A percentile compares a stretch with the other conserved stretches of the same genome.
Conservation (phyloP, 2,888 invertebrate species). For the Agriopis leucophaearia region DNA sequence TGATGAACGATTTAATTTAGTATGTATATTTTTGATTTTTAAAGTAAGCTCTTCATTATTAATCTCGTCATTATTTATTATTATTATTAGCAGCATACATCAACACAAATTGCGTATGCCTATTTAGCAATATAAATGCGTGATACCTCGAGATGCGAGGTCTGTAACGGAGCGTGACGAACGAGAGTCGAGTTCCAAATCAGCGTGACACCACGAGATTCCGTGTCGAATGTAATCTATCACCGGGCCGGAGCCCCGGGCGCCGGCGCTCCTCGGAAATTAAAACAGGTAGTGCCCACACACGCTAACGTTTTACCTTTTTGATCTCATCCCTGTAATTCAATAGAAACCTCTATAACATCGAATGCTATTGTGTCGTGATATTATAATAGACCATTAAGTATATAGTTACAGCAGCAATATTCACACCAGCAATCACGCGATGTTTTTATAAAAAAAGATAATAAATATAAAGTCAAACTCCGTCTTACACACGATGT, state of each 20-base stretch:
- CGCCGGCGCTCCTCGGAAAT: slow-evolving; percentile 68
- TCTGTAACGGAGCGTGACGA: slow-evolving; percentile 42
- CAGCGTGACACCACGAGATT: slow-evolving; percentile 84
- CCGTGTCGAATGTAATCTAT: slow-evolving; percentile 86
- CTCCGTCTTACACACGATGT: too few relatives aligned
- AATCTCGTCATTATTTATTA: not conserved
- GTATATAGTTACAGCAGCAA: slow-evolving; percentile 28
- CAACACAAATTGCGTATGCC: slow-evolving; percentile 17
- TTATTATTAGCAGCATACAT: not conserved
- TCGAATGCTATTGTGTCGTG: slow-evolving; percentile 57
- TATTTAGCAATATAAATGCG: slow-evolving; percentile 28
- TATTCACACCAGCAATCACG: slow-evolving; percentile 35
- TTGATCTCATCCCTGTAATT: slow-evolving; percentile 60
- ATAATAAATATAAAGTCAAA: not conserved
- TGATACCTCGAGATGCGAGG: slow-evolving; percentile 20
- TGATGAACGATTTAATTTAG: too few relatives aligned
- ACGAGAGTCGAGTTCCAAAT: slow-evolving; percentile 62
- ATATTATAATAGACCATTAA: slow-evolving; percentile 58
- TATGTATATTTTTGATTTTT: too few relatives aligned
- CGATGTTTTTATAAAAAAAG: slow-evolving; percentile 2
- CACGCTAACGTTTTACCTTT: slow-evolving; percentile 66
- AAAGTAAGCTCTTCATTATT: too few relatives aligned
- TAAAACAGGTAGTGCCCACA: slow-evolving; percentile 80
- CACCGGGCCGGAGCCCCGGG: slow-evolving; percentile 74
- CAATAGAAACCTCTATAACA: slow-evolving; percentile 65